Base-by-base conservation (phyloP, 2,888 invertebrate genomes). In the Lasioglossum figueresi region DNA sequence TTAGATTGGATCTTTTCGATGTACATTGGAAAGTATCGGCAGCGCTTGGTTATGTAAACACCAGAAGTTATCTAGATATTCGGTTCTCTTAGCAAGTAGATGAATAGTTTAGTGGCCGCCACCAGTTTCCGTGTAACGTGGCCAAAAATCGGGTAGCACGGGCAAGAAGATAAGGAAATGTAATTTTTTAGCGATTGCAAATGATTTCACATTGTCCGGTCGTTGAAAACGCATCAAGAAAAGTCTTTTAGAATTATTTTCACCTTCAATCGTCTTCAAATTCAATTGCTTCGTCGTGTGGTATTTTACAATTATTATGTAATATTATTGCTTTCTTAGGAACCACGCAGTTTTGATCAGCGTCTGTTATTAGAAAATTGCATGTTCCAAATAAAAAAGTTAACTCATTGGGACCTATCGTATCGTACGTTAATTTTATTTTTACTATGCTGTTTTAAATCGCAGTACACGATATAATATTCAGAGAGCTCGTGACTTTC, bases 1-100 rank as follows among this genome's bases (percentile, higher is more conserved):
- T 68, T 68, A 23, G 34, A 68, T 68, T 68, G 68, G 68, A 37
- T 37, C 68, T 68, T 34, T 66, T 19, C 19, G 34, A 19, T 66
- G 34, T 37, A 37, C 63, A 56, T 63, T 63, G 31, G 63, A 63
- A 63, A 63, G 68, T 68, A 37, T 68, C 68, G 37, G 37, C 23
- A 4, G 10, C 23, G 8, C 31, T 34, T 68, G 37, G 37, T 68
- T 68, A 37, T 68, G 23, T 34, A 68, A 68, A 68, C 68, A 23
- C 10, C 37, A 4, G 37, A 12, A 68, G 23, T 68, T 37, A 63
- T 68, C 23, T 4, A 6, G 37, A 37, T 34, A 37, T 23, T 37
- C 34, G 37, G 37, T 37, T 19, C 34, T 10, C 34, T 68, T 34
- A 34, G 66, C 16, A 16, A 19, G 34, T 10, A 19, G 31, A 66